These are phyloP conservation scores for Plagodis dolabraria DNA, from an alignment of 2,888 invertebrate species.

Conservation along the genomic window DNA sequence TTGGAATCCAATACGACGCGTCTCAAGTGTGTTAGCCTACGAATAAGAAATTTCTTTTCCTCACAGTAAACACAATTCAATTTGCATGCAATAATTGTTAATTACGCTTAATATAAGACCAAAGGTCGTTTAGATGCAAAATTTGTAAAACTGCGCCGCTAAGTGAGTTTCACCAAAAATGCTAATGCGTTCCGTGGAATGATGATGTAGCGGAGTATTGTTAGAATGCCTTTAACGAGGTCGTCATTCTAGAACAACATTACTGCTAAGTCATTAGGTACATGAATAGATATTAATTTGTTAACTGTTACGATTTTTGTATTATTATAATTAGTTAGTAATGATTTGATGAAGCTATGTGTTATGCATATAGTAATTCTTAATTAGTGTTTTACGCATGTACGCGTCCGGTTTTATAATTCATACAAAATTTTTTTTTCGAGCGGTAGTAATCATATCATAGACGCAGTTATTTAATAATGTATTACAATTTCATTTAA, in stretches of 20 bases:
- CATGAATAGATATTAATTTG: conserved; percentile 1
- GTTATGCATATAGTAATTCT: too few relatives aligned
- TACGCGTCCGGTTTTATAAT: too few relatives aligned
- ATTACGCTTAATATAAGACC: conserved; percentile 26
- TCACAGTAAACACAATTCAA: not conserved
- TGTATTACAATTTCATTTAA: too few relatives aligned
- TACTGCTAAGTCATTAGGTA: conserved; percentile 21
- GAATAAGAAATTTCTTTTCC: not conserved
- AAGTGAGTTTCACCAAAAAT: conserved; percentile 32
- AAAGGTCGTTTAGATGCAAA: conserved; percentile 33
- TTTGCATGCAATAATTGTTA: conserved; percentile 20
- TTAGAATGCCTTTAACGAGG: conserved; percentile 30
- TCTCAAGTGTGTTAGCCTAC: too few relatives aligned
- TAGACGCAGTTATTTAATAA: too few relatives aligned
- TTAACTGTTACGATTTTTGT: not conserved
- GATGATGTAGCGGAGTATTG: conserved; percentile 27
- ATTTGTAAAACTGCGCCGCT: conserved; percentile 25
- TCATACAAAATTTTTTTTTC: too few relatives aligned
- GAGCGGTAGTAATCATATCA: too few relatives aligned
- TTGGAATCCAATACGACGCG: too few relatives aligned
- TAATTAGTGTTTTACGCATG: too few relatives aligned
- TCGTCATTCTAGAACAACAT: conserved; percentile 22
- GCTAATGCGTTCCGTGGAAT: conserved; percentile 31
- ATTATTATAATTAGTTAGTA: not conserved
- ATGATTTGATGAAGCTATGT: too few relatives aligned